Percentiles rank a stretch among this genome's conserved stretches.
phyloP scores from a whole-genome alignment of 1,140 invertebrate species.

The Vollenhovia emeryi region DNA sequence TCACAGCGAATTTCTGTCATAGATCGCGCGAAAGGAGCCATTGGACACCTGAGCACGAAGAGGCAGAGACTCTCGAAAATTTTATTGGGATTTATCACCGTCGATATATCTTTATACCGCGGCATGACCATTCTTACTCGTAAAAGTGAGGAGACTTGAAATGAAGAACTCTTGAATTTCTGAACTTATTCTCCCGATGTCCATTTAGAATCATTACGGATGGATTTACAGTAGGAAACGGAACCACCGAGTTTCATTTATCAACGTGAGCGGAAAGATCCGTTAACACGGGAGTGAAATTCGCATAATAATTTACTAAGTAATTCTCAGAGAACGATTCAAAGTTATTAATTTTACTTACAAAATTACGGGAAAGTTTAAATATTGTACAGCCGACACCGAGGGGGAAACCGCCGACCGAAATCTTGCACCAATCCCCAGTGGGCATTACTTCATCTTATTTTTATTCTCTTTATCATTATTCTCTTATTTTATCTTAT shows the following conservation, averaged over 20 bases:
- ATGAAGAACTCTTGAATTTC: background rate
- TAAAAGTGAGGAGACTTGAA: background rate
- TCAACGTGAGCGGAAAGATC: background rate
- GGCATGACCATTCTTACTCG: constrained; percentile 17
- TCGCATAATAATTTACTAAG: background rate
- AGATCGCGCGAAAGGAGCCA: constrained; percentile 1
- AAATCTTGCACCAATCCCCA: too few species aligned
- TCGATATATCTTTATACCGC: constrained; percentile 16
- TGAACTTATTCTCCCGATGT: background rate
- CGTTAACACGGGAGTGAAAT: background rate
- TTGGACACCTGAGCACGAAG: background rate
- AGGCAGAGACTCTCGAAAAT: background rate
- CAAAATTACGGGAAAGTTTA: background rate
- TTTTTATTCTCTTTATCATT: too few species aligned
- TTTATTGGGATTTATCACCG: constrained; percentile 27
- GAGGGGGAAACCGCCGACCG: too few species aligned
- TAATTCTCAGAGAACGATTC: background rate
- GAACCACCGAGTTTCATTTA: background rate
- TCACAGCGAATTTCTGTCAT: constrained; percentile 10
- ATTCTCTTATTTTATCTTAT: too few species aligned
- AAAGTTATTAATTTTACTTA: background rate
- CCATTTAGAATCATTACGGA: constrained; percentile 1
- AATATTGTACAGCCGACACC: too few species aligned
- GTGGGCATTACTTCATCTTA: too few species aligned
- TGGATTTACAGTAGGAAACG: background rate